Base-by-base conservation (phyloP, 1,140 invertebrate species). In the Acyrthosiphon pisum region DNA sequence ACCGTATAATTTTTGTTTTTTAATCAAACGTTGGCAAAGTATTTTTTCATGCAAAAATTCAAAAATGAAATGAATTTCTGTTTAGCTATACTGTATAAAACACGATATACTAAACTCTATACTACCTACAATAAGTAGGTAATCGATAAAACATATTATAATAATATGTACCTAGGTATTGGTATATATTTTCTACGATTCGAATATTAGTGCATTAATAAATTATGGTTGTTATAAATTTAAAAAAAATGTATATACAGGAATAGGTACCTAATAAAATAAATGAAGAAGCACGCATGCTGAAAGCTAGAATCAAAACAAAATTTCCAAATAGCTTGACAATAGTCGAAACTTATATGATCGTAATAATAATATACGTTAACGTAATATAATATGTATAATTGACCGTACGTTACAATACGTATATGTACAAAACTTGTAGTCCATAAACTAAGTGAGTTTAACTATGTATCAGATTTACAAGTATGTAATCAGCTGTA, bases 251-350 rank as follows among this genome's bases (percentile, higher is more conserved):
- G 11, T 68, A 68, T n/a, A n/a, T 68, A 68, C 26, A 68, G 60
- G 60, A n/a, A 0, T n/a, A 11, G 14, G 23, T 87, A 48, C 6
- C 4, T 56, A 56, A 35, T 56, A 56, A 89, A 89, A 89, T 41
- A 56, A 89, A 89, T 53, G 48, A 56, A 89, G 20, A 89, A 89
- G 87, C 87, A 23, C 6, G 1, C 84, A 87, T 48, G 35, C 87
- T 53, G n/a, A 89, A 89, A 53, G n/a, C 48, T 35, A 89, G 22
- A 53, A 53, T 37, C 26, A 35, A 89, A n/a, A 35, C 18, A 87
- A 89, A 89, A 53, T 6, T 26, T 23, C 37, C 8, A 89, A 89
- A 89, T 56, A 56, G 35, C 53, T 37, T 37, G 20, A 89, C n/a
- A 14, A 89, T 37, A 53, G 18, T n/a, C 14, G 30, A 50, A 18